phyloP scores from a whole-genome alignment of 2,888 invertebrate species.

The Chloromyia formosa region DNA sequence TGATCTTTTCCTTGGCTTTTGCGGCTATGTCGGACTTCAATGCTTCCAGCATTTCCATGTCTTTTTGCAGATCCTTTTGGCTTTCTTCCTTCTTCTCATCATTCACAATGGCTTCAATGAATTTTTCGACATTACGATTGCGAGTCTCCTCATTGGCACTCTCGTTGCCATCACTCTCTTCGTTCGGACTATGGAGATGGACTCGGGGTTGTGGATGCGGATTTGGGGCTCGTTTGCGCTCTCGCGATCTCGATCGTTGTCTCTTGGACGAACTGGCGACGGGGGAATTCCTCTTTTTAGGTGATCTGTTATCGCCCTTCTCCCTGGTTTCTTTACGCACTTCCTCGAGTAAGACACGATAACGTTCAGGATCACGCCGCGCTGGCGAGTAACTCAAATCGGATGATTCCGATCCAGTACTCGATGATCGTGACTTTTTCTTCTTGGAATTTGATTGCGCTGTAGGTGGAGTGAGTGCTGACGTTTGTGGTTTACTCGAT shows the following conservation, averaged over 20 bases:
- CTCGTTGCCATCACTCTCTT: conserved; percentile 69
- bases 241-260: conserved; percentile 47
- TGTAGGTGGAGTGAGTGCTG: conserved; percentile 47
- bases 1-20: conserved; percentile 74
- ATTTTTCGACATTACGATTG: conserved; percentile 63
- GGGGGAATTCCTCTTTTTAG: conserved; percentile 19
- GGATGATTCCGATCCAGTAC: conserved; percentile 61
- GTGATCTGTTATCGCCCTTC: conserved; percentile 57
- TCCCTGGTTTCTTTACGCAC: conserved; percentile 67
- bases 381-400: conserved; percentile 76
- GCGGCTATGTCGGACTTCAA: conserved; percentile 72
- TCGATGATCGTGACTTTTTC: conserved; percentile 49
- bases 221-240: conserved; percentile 47
- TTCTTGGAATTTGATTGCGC: conserved; percentile 33
- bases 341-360: conserved; percentile 71
- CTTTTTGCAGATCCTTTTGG: conserved; percentile 71
- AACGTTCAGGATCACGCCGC: conserved; percentile 73
- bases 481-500: conserved; percentile 47
- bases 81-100: conserved; percentile 68
- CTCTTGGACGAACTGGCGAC: conserved; percentile 41
- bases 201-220: conserved; percentile 65
- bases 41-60: conserved; percentile 73
- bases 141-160: conserved; percentile 50
- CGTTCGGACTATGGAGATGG: conserved; percentile 69
- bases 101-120: conserved; percentile 66